Conservation (phyloP, 2,113 vertebrate genomes). For the Cyanoderma ruficeps region DNA sequence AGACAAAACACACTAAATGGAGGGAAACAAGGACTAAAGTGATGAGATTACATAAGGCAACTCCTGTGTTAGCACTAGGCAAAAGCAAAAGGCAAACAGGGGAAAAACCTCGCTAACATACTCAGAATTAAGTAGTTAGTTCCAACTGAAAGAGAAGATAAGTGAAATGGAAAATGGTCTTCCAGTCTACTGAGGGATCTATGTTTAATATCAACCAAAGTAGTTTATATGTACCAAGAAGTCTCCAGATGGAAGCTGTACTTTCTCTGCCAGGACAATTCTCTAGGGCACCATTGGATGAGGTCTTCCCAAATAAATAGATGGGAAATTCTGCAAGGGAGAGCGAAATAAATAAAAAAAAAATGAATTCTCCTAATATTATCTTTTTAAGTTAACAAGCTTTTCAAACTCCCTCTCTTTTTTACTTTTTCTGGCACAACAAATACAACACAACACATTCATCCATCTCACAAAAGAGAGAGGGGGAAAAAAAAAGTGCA, state of each 20-base stretch:
- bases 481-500: background rate
- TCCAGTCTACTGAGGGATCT: background rate
- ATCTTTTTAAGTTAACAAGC: background rate
- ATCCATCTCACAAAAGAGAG: constrained; percentile 34
- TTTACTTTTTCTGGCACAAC: background rate
- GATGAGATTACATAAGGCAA: background rate
- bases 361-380: background rate
- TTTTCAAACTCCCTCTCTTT: background rate
- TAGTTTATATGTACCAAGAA: background rate
- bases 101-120: background rate
- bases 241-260: constrained; percentile 24
- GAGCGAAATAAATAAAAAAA: background rate
- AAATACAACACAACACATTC: background rate
- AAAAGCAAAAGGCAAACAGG: background rate
- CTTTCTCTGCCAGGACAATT: constrained; percentile 6
- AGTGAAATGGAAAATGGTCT: background rate
- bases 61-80: background rate
- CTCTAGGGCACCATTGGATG: background rate
- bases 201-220: background rate
- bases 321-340: background rate
- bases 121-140: background rate
- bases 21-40: background rate
- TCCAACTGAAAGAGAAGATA: background rate
- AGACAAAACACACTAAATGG: background rate
- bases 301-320: constrained; percentile 15